A percentile compares a stretch with the other conserved stretches of the same genome.
Evolutionary conservation across 2,113 vertebrate species (phyloP).

Genomic region (Tetraodon nigroviridis): DNA sequence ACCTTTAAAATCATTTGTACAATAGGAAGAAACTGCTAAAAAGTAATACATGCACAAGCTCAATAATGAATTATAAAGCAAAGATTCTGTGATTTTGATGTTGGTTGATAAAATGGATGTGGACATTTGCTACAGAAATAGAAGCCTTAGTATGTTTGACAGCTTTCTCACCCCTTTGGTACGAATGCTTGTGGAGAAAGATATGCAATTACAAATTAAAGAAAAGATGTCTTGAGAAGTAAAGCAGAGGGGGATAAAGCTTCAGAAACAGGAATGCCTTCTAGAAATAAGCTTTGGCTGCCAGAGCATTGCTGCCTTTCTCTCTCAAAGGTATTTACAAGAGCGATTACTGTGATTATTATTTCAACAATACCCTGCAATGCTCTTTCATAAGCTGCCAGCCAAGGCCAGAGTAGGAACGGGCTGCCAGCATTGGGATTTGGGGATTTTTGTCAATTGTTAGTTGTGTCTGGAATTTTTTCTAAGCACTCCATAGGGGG

Average conservation of each 20-base stretch:
- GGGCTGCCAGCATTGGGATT: slow-evolving; percentile 67
- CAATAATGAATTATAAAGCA: slow-evolving; percentile 15
- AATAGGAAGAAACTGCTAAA: slow-evolving; percentile 27
- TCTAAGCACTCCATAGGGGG: slow-evolving; percentile 63
- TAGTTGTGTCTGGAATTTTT: slow-evolving; percentile 71
- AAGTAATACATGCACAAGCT: neutral
- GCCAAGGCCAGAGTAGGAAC: slow-evolving; percentile 63
- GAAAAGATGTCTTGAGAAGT: slow-evolving; percentile 43
- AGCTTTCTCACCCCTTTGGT: neutral
- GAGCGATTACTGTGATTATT: slow-evolving; percentile 78
- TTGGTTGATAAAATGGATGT: slow-evolving; percentile 5
- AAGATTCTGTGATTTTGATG: slow-evolving; percentile 25
- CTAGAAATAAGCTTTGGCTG: slow-evolving; percentile 60
- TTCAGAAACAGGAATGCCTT: slow-evolving; percentile 48
- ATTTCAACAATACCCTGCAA: slow-evolving; percentile 79
- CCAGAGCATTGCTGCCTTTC: slow-evolving; percentile 59
- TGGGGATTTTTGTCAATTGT: slow-evolving; percentile 69
- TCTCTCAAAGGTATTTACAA: slow-evolving; percentile 75
- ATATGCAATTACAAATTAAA: slow-evolving; percentile 51
- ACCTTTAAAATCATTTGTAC: slow-evolving; percentile 41
- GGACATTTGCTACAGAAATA: too few relatives aligned
- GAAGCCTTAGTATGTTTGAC: neutral
- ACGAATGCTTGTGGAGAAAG: slow-evolving; percentile 31
- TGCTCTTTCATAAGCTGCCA: slow-evolving; percentile 80
- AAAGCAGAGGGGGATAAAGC: slow-evolving; percentile 48